A percentile compares a stretch with the other conserved stretches of the same genome.
Evolutionary conservation across 2,113 vertebrate species (phyloP).

Genomic region (Coptodon bakossiorum): DNA sequence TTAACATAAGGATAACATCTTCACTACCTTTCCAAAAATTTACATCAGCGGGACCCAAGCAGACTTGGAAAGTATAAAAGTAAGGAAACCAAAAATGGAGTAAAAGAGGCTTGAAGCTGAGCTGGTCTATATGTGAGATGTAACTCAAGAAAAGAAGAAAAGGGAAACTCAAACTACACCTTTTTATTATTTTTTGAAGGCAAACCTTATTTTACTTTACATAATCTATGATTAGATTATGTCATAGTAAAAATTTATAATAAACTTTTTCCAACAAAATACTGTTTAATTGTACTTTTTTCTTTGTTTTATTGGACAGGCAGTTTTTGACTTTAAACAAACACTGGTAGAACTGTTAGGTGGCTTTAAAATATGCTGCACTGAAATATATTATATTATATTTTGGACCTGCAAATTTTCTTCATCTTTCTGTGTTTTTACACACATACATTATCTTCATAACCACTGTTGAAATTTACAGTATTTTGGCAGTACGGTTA

Average conservation of each 20-base stretch:
- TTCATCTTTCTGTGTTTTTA: not conserved
- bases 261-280: not conserved
- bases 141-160: not conserved
- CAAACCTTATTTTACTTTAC: not conserved
- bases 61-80: not conserved
- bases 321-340: not conserved
- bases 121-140: not conserved
- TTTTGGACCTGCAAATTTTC: not conserved
- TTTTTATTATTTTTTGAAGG: not conserved
- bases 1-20: not conserved
- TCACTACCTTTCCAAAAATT: not conserved
- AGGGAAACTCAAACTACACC: not conserved
- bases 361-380: not conserved
- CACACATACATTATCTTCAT: not conserved
- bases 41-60: not conserved
- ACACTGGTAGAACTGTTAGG: not conserved
- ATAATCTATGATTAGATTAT: not conserved
- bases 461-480: not conserved
- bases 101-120: not conserved
- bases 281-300: not conserved
- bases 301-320: not conserved
- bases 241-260: not conserved
- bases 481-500: not conserved
- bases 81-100: not conserved
- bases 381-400: not conserved